Conservation (phyloP, 1,140 invertebrate species). For the Drosophila pseudoananassae region DNA sequence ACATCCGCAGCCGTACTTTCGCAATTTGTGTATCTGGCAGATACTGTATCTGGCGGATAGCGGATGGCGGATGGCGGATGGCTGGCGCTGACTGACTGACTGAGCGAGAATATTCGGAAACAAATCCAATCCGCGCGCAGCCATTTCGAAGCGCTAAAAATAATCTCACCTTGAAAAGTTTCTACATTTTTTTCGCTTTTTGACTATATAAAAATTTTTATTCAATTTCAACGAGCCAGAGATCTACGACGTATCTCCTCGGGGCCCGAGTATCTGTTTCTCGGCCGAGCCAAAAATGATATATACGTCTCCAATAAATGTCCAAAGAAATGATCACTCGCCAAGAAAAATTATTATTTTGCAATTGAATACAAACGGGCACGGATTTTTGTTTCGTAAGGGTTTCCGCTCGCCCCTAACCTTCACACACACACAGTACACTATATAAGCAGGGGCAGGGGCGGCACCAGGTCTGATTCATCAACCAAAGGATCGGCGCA, state of each 20-base stretch:
- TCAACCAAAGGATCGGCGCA: conserved; percentile 11
- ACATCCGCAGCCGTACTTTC: conserved; percentile 53
- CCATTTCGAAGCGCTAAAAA: conserved; percentile 81
- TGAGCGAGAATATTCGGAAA: conserved; percentile 57
- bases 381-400: conserved; percentile 61
- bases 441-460: conserved; percentile 12
- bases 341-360: conserved; percentile 56
- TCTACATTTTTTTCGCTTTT: conserved; percentile 65
- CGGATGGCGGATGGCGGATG: conserved; percentile 21
- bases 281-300: conserved; percentile 46
- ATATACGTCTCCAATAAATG: conserved; percentile 28
- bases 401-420: conserved; percentile 42
- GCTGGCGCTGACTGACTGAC: conserved; percentile 32
- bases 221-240: conserved; percentile 43
- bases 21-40: conserved; percentile 56
- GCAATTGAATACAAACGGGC: conserved; percentile 36
- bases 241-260: conserved; percentile 49
- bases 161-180: conserved; percentile 84
- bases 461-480: conserved; percentile 14
- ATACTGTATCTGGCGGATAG: conserved; percentile 58
- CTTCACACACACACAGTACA: conserved; percentile 56
- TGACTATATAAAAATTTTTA: conserved; percentile 63
- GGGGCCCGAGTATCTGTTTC: conserved; percentile 10
- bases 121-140: conserved; percentile 77
- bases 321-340: conserved; percentile 32